phyloP scores from a whole-genome alignment of 2,113 vertebrate genomes.

The Uropsilus gracilis region DNA sequence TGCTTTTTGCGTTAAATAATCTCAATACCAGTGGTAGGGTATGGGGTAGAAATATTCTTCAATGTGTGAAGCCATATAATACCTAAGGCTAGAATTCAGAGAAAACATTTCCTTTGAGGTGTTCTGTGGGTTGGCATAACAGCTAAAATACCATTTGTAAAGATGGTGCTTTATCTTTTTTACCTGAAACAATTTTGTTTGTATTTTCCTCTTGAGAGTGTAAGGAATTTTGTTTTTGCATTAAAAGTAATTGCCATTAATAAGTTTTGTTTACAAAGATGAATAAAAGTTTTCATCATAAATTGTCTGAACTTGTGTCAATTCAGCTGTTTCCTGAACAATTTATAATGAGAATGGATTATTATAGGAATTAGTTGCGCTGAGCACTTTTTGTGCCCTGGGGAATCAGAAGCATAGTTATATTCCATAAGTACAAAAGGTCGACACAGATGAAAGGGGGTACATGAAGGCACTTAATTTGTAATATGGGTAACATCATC shows the following conservation, averaged over 20 bases:
- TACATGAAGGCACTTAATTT: too few species aligned
- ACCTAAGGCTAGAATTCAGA: not conserved
- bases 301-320: conserved; percentile 53
- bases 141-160: not conserved
- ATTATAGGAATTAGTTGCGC: not conserved
- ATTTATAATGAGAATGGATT: not conserved
- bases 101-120: not conserved
- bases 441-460: too few species aligned
- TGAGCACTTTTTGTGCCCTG: not conserved
- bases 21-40: not conserved
- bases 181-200: not conserved
- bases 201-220: too few species aligned
- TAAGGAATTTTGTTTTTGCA: not conserved
- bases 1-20: not conserved
- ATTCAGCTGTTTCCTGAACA: conserved; percentile 19
- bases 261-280: conserved; percentile 39
- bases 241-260: not conserved
- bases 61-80: not conserved
- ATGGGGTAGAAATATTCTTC: not conserved
- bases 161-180: not conserved
- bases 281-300: conserved; percentile 43
- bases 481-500: too few species aligned
- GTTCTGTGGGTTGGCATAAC: not conserved
- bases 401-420: not conserved
- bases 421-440: too few species aligned